Evolutionary conservation across 2,888 invertebrate species (phyloP).

Genomic region (Encarsia formosa): DNA sequence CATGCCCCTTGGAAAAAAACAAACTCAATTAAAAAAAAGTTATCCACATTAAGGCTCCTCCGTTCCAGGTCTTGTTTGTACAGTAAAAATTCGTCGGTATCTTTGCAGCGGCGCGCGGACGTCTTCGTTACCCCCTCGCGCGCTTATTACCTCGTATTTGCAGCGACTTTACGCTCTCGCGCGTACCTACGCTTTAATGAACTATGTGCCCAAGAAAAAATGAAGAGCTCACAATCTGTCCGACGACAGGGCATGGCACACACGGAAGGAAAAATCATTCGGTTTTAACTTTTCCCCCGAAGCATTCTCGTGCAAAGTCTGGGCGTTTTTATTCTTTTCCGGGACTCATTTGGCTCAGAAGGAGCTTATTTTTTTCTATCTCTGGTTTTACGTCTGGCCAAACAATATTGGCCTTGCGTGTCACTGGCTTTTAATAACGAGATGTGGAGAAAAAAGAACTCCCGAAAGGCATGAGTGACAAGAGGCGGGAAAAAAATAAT

Average conservation of each 20-base stretch:
- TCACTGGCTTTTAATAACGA: too few relatives aligned
- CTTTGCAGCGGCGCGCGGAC: background rate
- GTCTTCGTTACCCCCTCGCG: constrained; percentile 20
- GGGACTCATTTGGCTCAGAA: too few relatives aligned
- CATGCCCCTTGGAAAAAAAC: background rate
- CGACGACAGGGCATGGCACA: too few relatives aligned
- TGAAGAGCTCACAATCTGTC: constrained; percentile 1
- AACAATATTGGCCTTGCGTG: too few relatives aligned
- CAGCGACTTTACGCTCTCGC: constrained; percentile 13
- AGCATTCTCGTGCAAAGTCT: too few relatives aligned
- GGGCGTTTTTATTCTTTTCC: too few relatives aligned
- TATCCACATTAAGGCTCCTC: constrained; percentile 1
- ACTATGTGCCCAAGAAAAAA: constrained; percentile 18
- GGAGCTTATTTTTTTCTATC: background rate
- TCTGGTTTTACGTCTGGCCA: background rate
- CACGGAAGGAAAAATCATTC: constrained; percentile 13
- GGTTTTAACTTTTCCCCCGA: too few relatives aligned
- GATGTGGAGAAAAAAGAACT: too few relatives aligned
- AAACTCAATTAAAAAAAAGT: constrained; percentile 15
- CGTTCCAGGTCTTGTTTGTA: constrained; percentile 12
- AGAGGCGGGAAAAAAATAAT: too few relatives aligned
- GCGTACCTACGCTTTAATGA: constrained; percentile 19
- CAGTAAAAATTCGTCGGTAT: background rate
- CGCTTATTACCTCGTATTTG: constrained; percentile 20
- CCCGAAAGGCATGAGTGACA: too few relatives aligned